Evolutionary conservation across 2,888 invertebrate genomes (phyloP).

Genomic region (Diaperis boleti): DNA sequence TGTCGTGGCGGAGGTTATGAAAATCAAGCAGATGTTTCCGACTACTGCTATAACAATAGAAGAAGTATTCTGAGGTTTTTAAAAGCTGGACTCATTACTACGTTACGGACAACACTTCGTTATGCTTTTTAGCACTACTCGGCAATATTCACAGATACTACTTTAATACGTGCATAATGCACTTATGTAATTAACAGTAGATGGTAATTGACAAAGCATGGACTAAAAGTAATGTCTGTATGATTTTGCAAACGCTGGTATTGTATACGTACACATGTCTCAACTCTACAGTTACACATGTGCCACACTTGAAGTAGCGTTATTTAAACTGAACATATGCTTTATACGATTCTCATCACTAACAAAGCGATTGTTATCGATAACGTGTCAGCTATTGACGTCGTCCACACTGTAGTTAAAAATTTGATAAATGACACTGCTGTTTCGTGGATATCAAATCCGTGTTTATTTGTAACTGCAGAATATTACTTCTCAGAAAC

Average conservation of each 20-base stretch:
- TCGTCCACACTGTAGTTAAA: not conserved
- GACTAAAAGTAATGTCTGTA: slow-evolving; percentile 8
- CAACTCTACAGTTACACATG: slow-evolving; percentile 18
- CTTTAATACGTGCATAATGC: too few species aligned
- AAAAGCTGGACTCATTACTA: too few species aligned
- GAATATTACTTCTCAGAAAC: slow-evolving; percentile 15
- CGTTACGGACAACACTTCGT: too few species aligned
- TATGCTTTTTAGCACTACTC: too few species aligned
- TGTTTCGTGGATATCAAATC: not conserved
- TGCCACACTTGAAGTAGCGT: slow-evolving; percentile 14
- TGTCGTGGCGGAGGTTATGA: not conserved
- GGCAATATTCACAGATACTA: too few species aligned
- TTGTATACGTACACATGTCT: slow-evolving; percentile 16
- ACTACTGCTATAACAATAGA: too few species aligned
- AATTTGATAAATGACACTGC: not conserved
- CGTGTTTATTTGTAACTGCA: slow-evolving; percentile 16
- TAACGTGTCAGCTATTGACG: not conserved
- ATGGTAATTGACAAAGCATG: not conserved
- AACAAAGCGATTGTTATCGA: not conserved
- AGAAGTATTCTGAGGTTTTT: too few species aligned
- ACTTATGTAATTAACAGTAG: not conserved
- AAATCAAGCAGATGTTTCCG: not conserved
- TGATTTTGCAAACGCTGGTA: not conserved
- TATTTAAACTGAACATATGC: slow-evolving; percentile 25
- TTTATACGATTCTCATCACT: not conserved